phyloP scores from a whole-genome alignment of 2,797 vertebrate genomes.

The Sebastes alutus region DNA sequence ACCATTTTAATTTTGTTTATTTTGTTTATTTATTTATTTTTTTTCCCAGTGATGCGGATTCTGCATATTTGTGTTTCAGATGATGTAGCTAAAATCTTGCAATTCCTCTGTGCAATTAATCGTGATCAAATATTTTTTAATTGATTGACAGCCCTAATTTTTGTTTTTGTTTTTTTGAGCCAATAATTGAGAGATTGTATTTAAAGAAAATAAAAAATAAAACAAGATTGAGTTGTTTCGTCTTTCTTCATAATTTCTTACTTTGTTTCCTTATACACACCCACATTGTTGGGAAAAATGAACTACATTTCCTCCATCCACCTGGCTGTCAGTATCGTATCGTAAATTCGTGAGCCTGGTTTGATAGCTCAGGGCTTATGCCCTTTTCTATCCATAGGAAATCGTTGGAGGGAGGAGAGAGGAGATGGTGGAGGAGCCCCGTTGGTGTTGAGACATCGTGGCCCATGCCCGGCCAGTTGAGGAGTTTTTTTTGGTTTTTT shows the following conservation, averaged over 20 bases:
- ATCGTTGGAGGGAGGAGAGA: too few species aligned
- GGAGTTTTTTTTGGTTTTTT: too few species aligned
- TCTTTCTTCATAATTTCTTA: background rate
- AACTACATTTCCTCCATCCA: background rate
- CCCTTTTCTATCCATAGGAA: too few species aligned
- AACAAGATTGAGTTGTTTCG: background rate
- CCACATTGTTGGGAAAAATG: background rate
- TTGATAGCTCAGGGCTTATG: too few species aligned
- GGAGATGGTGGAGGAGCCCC: too few species aligned
- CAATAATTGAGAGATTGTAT: background rate
- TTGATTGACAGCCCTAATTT: too few species aligned
- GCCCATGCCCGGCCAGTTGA: too few species aligned
- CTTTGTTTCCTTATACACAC: background rate
- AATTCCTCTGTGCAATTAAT: constrained; percentile 86
- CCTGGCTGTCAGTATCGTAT: background rate
- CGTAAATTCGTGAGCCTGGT: too few species aligned
- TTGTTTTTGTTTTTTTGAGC: background rate
- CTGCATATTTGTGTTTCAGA: constrained; percentile 99
- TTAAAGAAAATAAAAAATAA: background rate
- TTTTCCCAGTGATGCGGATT: constrained; percentile 94
- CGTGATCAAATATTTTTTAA: too few species aligned
- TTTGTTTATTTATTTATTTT: constrained; percentile 72
- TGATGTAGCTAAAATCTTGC: constrained; percentile 99
- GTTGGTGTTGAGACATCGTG: too few species aligned
- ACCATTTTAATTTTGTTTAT: constrained; percentile 85